These are phyloP conservation scores for Polyodon spathula DNA, from an alignment of 2,113 vertebrate species.

Conservation along the genomic window DNA sequence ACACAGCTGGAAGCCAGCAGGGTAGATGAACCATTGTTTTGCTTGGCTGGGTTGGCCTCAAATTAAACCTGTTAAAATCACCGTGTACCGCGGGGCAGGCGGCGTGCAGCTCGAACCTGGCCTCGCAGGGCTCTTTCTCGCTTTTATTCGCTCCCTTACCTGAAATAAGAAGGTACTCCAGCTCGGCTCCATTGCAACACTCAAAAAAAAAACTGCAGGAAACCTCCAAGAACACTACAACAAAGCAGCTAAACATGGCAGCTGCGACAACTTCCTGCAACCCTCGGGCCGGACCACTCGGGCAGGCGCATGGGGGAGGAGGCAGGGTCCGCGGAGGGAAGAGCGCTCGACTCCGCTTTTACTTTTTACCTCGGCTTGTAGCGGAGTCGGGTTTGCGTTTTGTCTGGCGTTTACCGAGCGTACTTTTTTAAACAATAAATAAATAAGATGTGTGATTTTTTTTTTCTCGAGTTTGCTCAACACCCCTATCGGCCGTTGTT, in stretches of 20 bases:
- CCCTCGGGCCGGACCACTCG: constrained; percentile 58
- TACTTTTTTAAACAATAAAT: too few relatives aligned
- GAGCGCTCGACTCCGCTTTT: too few relatives aligned
- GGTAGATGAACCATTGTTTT: constrained; percentile 56
- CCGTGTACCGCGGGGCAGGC: constrained; percentile 19
- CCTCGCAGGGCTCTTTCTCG: constrained; percentile 15
- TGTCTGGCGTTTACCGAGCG: too few relatives aligned
- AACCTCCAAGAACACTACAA: constrained; percentile 70
- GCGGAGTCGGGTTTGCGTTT: too few relatives aligned
- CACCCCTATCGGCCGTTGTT: constrained; percentile 26
- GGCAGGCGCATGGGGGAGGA: constrained; percentile 20
- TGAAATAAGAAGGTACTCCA: constrained; percentile 83
- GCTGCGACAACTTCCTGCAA: constrained; percentile 74
- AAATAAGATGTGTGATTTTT: too few relatives aligned
- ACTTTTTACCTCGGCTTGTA: too few relatives aligned
- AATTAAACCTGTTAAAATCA: constrained; percentile 29
- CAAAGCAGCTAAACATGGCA: constrained; percentile 79
- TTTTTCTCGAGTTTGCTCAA: background rate
- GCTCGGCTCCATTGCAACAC: constrained; percentile 74
- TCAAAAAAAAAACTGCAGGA: constrained; percentile 51
- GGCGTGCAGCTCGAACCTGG: constrained; percentile 11
- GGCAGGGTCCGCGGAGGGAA: too few relatives aligned
- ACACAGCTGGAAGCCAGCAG: constrained; percentile 70
- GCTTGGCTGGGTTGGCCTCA: constrained; percentile 37
- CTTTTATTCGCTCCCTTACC: constrained; percentile 44